These are phyloP conservation scores for Nasonia giraulti DNA, from an alignment of 1,140 invertebrate species.

Conservation along the genomic window DNA sequence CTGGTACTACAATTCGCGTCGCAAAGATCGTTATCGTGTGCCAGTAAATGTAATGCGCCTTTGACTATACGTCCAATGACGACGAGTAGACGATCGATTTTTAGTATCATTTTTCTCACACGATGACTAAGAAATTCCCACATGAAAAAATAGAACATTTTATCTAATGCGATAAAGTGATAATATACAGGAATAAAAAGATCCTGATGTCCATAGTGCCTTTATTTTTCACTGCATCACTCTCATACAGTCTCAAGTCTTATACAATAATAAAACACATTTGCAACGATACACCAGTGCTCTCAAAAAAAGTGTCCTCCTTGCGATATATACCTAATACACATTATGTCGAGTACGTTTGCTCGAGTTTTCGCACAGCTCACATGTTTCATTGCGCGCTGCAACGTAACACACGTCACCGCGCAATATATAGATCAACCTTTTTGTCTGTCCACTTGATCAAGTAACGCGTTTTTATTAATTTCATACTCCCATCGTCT, in stretches of 20 bases:
- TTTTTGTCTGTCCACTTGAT: background rate
- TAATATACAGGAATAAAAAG: background rate
- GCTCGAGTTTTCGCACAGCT: background rate
- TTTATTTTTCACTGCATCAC: slow-evolving; percentile 32
- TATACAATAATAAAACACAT: slow-evolving; percentile 30
- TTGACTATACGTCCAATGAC: background rate
- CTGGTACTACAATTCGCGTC: background rate
- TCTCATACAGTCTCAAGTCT: slow-evolving; percentile 40
- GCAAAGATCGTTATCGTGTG: background rate
- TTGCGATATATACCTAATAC: background rate
- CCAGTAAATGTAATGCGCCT: background rate
- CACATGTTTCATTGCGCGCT: background rate
- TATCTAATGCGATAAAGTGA: background rate
- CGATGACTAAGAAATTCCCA: background rate
- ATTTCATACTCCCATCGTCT: background rate
- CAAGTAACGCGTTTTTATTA: background rate
- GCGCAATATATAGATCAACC: background rate
- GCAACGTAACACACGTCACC: background rate
- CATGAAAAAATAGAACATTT: background rate
- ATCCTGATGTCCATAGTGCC: slow-evolving; percentile 34
- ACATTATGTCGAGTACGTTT: background rate
- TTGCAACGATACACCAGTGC: slow-evolving; percentile 25
- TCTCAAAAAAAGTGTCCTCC: slow-evolving; percentile 23
- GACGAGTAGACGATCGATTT: background rate
- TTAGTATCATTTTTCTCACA: background rate